Conservation (phyloP, 92 coral and sea anemone genomes). For the Virgularia gustaviana region DNA sequence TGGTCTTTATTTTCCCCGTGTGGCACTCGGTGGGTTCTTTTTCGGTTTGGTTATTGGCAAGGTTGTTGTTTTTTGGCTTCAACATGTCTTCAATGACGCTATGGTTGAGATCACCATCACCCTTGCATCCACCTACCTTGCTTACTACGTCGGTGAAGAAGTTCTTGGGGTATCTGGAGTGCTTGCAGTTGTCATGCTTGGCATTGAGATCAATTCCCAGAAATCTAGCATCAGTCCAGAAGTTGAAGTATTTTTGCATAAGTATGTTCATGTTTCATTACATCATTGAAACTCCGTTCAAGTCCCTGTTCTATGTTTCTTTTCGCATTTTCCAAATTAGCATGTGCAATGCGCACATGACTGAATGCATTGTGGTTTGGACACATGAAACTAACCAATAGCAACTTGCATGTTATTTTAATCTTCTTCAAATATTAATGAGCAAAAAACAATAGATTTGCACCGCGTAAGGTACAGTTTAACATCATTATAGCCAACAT, state of each 20-base stretch:
- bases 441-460: too few relatives aligned
- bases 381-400: neutral
- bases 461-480: neutral
- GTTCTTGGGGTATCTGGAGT: slow-evolving; percentile 95
- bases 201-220: slow-evolving; percentile 88
- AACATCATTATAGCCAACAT: too few relatives aligned
- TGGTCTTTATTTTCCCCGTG: slow-evolving; percentile 94
- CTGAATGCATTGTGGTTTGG: too few relatives aligned
- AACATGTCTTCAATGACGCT: slow-evolving; percentile 96
- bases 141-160: slow-evolving; percentile 96
- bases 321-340: neutral
- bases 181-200: slow-evolving; percentile 94
- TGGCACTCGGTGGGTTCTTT: slow-evolving; percentile 90
- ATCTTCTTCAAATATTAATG: neutral
- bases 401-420: too few relatives aligned
- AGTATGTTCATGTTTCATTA: slow-evolving; percentile 42
- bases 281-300: neutral
- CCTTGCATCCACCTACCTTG: slow-evolving; percentile 86
- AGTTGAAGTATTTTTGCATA: slow-evolving; percentile 90
- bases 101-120: slow-evolving; percentile 96
- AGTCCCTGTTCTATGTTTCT: neutral
- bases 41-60: slow-evolving; percentile 93
- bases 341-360: neutral
- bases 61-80: slow-evolving; percentile 98
- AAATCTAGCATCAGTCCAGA: slow-evolving; percentile 96